Base-by-base conservation (phyloP, 1,140 invertebrate species). In the Ericerus pela region DNA sequence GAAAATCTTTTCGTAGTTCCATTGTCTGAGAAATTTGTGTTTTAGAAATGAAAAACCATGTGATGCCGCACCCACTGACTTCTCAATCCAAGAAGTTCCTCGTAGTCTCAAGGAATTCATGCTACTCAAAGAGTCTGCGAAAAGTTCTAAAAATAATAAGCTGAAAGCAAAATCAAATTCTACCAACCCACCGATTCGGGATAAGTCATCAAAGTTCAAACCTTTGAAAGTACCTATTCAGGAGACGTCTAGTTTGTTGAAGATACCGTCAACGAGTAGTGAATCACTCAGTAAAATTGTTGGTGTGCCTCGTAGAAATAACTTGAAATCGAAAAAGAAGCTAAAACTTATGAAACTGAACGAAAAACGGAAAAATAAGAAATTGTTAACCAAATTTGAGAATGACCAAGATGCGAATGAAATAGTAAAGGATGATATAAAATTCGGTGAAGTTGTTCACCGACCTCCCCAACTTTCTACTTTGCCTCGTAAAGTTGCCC, bases 401-500 rank as follows among this genome's bases (percentile, higher is more conserved):
- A 52, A 36, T 14, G 22, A 14, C 24, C 24, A 54, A 54, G 30
- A 54, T 18, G 54, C 30, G 31, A 28, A 14, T 20, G 57, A 65
- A 26, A 66, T 73, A 36, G 69, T 72, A 16, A 72, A 68, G 52
- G 55, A 66, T 20, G 66, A 73, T 55, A 68, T 82, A 33, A 62
- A 72, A 63, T 84, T 84, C 71, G 80, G 79, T 1, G 82, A 83
- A 63, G 68, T 79, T 52, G 75, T 67, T n/a, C 76, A 81, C 64
- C 77, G 72, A 56, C 81, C 81, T 14, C 81, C 81, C 5, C 66
- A 67, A 59, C 65, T 83, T 0, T 72, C 65, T 57, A 59, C 67
- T 14, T 62, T 59, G 33, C 76, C 77, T 1, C 71, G 66, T 58
- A 73, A 74, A 62, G 69, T 69, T 31, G 61, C 62, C 26, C 33